Conservation (phyloP, 2,113 vertebrate species). For the Mirounga angustirostris region DNA sequence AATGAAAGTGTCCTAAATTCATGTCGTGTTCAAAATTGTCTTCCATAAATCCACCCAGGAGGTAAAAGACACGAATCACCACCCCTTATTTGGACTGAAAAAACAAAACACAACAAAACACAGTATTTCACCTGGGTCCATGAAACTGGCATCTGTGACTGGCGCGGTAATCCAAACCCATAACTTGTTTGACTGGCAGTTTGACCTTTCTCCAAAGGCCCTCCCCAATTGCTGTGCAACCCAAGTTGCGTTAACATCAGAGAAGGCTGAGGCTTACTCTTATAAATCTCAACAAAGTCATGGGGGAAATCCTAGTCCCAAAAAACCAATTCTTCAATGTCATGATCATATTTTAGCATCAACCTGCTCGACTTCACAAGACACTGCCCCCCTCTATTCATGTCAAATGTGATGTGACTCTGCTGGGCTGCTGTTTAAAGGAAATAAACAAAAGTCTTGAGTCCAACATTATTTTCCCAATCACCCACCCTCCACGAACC, state of each 20-base stretch:
- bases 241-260: not conserved
- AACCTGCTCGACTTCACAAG: not conserved
- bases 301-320: not conserved
- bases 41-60: not conserved
- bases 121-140: not conserved
- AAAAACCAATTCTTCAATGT: slow-evolving; percentile 7
- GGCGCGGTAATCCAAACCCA: not conserved
- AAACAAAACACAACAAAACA: not conserved
- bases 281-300: not conserved
- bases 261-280: not conserved
- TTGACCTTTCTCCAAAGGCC: not conserved
- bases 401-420: not conserved
- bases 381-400: not conserved
- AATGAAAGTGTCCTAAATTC: not conserved
- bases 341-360: not conserved
- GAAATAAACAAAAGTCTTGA: not conserved
- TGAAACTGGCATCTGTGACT: not conserved
- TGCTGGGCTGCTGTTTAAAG: not conserved
- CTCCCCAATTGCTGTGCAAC: not conserved
- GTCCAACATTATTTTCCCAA: not conserved
- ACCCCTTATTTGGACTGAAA: not conserved
- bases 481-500: not conserved
- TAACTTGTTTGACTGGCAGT: not conserved
- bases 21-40: not conserved
- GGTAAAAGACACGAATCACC: not conserved